Evolutionary conservation across 2,113 vertebrate species (phyloP).

Genomic region (Oreocharis arfaki): DNA sequence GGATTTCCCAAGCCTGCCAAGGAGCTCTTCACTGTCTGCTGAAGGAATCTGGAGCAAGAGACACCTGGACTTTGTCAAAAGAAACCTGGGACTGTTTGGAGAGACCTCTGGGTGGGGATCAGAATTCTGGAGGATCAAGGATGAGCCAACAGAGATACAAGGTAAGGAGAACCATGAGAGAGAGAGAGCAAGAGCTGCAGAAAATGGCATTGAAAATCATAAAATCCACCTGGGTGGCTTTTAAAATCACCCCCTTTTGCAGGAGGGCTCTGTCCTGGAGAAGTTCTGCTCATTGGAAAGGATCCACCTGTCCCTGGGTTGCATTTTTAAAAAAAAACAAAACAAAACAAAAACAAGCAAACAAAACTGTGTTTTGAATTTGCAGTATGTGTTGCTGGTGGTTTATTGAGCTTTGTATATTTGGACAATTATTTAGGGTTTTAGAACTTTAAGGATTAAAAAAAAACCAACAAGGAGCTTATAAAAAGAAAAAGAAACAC

Average conservation of each 20-base stretch:
- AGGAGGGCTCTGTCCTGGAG: neutral
- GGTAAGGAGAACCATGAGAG: neutral
- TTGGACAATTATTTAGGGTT: slow-evolving; percentile 75
- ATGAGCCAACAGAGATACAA: neutral
- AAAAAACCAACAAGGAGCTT: slow-evolving; percentile 51
- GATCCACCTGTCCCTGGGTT: slow-evolving; percentile 28
- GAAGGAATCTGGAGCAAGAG: neutral
- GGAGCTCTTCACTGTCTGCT: neutral
- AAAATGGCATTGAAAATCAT: neutral
- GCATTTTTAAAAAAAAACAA: neutral
- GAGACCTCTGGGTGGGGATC: neutral
- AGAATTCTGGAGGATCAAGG: neutral
- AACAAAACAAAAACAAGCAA: neutral
- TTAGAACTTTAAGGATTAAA: slow-evolving; percentile 73
- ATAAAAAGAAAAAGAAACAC: slow-evolving; percentile 16
- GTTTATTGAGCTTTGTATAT: slow-evolving; percentile 81
- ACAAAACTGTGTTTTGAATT: slow-evolving; percentile 61
- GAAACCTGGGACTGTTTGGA: neutral
- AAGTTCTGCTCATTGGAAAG: neutral
- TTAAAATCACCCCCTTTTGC: neutral
- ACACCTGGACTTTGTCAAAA: neutral
- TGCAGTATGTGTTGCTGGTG: slow-evolving; percentile 65
- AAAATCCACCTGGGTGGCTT: neutral
- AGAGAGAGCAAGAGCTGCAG: neutral
- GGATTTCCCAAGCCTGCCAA: neutral